phyloP scores from a whole-genome alignment of 23 tunicate species.

The Halocynthia aurantium region DNA sequence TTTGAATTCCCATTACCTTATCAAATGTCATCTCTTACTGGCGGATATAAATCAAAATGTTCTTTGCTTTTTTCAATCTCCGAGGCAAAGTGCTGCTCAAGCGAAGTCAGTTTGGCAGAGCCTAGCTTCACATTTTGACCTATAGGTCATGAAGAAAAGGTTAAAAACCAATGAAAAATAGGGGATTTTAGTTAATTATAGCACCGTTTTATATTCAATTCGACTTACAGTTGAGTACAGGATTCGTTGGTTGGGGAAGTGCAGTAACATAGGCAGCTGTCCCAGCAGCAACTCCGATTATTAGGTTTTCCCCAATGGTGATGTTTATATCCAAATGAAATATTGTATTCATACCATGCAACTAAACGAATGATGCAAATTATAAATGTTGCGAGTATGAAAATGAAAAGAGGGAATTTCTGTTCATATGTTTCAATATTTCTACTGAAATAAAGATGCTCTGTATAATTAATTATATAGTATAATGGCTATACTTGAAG shows the following conservation, averaged over 20 bases:
- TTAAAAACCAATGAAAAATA: neutral
- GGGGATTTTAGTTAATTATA: neutral
- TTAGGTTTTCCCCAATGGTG: slow-evolving; percentile 64
- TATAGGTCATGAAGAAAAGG: neutral
- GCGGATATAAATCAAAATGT: neutral
- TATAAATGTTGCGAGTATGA: neutral
- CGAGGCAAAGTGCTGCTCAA: neutral
- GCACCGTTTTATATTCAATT: neutral
- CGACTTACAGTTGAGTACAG: neutral
- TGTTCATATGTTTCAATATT: too few species aligned
- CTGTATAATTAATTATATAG: neutral
- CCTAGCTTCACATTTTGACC: slow-evolving; percentile 22
- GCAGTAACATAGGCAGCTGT: slow-evolving; percentile 76
- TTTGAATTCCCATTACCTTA: neutral
- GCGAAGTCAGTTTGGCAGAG: neutral
- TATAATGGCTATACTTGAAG: neutral
- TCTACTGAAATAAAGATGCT: too few species aligned
- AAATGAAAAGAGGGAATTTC: neutral
- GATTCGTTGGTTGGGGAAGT: slow-evolving; percentile 22
- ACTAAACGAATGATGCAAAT: slow-evolving; percentile 7
- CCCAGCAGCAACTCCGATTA: slow-evolving; percentile 67
- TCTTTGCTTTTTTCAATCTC: slow-evolving; percentile 19
- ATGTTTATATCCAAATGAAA: slow-evolving; percentile 49
- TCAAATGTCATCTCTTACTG: neutral
- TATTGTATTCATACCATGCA: slow-evolving; percentile 75